Evolutionary conservation across 2,888 invertebrate species (phyloP).

Genomic region (Oxystoma pomonae): DNA sequence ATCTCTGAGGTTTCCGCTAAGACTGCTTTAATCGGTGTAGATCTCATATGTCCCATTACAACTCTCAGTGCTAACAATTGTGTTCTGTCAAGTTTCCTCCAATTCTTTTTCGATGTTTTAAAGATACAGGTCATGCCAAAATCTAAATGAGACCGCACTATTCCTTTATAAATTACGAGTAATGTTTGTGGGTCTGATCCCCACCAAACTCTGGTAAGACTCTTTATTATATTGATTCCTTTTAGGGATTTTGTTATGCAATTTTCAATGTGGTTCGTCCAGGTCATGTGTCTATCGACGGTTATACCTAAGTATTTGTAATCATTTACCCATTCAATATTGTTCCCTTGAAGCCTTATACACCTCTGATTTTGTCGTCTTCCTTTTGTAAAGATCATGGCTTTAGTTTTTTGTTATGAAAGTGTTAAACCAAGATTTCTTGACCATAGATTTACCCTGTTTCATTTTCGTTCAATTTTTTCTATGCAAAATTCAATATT

Average conservation of each 20-base stretch:
- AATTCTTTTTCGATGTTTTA: neutral
- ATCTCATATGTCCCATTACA: neutral
- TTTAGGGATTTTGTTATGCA: neutral
- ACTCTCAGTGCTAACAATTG: neutral
- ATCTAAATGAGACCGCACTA: neutral
- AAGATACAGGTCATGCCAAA: neutral
- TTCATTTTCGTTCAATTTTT: neutral
- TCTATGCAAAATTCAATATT: neutral
- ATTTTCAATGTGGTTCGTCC: neutral
- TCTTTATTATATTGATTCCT: neutral
- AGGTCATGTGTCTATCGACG: neutral
- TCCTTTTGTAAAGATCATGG: neutral
- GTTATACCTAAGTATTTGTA: neutral
- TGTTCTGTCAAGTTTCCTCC: neutral
- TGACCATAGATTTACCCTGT: neutral
- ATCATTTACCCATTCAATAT: neutral
- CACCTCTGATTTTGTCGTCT: no score
- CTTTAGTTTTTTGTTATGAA: neutral
- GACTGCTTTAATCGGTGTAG: neutral
- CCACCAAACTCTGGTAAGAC: slow-evolving; percentile 3
- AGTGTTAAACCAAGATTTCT: neutral
- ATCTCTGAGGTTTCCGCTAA: neutral
- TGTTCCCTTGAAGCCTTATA: neutral
- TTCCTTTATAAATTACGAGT: neutral
- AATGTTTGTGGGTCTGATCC: neutral